These are phyloP conservation scores for Limenitis camilla DNA, from an alignment of 2,888 invertebrate species.

Conservation along the genomic window DNA sequence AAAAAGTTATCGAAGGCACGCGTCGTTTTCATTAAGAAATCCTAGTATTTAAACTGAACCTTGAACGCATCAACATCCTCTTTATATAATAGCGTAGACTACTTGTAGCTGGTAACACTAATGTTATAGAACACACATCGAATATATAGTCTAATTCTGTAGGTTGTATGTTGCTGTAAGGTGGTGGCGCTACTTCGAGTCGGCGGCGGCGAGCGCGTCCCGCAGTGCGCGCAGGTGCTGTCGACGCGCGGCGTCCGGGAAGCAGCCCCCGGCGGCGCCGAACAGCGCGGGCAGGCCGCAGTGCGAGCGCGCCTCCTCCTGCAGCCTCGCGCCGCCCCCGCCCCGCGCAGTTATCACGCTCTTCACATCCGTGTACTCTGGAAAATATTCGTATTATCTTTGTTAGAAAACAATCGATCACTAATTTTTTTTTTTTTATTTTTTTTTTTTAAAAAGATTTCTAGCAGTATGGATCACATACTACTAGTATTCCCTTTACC, in stretches of 20 bases:
- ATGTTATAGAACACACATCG: no score
- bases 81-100: no score
- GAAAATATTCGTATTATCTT: background rate
- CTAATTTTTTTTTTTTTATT: no score
- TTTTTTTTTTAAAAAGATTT: no score
- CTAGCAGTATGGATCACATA: background rate
- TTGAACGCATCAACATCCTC: no score
- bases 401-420: background rate
- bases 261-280: slow-evolving; percentile 16
- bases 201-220: slow-evolving; percentile 4
- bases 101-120: no score
- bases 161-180: no score
- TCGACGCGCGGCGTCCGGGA: slow-evolving; percentile 4
- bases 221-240: slow-evolving; percentile 4
- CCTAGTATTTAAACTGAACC: no score
- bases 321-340: slow-evolving; percentile 24
- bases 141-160: no score
- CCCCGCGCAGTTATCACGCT: slow-evolving; percentile 20
- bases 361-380: slow-evolving; percentile 34
- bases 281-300: slow-evolving; percentile 23
- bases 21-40: no score
- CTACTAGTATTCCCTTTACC: no score
- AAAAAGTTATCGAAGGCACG: no score
- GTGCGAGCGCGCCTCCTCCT: slow-evolving; percentile 21
- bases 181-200: background rate